Evolutionary conservation across 2,797 vertebrate species (phyloP).

Genomic region (Zalophus californianus): DNA sequence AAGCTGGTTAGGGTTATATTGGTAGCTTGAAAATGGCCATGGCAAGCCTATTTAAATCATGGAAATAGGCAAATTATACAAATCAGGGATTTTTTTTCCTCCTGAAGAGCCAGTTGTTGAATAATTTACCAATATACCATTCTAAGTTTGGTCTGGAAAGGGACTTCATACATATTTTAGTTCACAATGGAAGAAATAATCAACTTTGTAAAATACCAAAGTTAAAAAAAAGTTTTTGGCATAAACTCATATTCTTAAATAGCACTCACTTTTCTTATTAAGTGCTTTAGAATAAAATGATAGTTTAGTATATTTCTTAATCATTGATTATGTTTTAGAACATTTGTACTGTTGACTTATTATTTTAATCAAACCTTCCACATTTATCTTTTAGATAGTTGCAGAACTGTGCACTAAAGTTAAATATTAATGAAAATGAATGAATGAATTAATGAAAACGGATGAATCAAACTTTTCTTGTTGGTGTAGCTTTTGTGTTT

Average conservation of each 20-base stretch:
- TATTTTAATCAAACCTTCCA: background rate
- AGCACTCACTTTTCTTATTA: background rate
- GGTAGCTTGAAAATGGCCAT: background rate
- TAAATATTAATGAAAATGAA: conserved; percentile 8
- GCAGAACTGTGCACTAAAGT: background rate
- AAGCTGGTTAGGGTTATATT: background rate
- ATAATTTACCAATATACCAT: background rate
- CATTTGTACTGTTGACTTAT: background rate
- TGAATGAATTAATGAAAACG: background rate
- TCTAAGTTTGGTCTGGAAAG: background rate
- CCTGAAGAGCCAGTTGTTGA: background rate
- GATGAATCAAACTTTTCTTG: background rate
- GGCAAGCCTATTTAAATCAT: background rate
- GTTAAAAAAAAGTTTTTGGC: background rate
- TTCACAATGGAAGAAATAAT: background rate
- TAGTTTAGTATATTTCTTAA: conserved; percentile 8
- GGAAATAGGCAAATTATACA: background rate
- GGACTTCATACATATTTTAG: background rate
- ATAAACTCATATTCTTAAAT: conserved; percentile 15
- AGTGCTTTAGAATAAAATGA: conserved; percentile 9
- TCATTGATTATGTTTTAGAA: background rate
- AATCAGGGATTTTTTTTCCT: background rate
- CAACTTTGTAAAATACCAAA: background rate
- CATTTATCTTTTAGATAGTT: background rate
- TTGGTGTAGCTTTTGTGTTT: background rate